Base-by-base conservation (phyloP, 2,888 invertebrate species). In the Sicus ferrugineus region DNA sequence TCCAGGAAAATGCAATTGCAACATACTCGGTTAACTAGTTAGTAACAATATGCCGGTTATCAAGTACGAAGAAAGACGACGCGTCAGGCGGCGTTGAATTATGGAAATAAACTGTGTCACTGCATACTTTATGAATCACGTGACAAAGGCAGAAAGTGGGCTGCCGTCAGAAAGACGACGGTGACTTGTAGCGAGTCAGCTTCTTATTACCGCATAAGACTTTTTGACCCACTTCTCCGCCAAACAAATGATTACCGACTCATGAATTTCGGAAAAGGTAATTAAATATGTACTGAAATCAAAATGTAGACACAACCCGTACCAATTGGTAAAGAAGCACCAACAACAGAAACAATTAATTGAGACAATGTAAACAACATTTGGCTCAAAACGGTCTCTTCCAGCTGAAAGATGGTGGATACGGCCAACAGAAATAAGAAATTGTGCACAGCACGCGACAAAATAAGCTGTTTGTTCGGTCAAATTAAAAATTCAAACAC, bases 101-200 rank as follows among this genome's bases (percentile, higher is more conserved):
- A 54, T 61, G 23, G 34, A 42, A 61, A 38, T 61, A 61, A 61
- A 61, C 38, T 61, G 42, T 61, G 61, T 61, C 61, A 42, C 31
- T 61, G 61, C 61, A 61, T 61, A 61, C 23, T 19, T 61, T 26
- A 61, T 42, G 42, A 42, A 26, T 61, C 42, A 61, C 42, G 61
- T 54, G 54, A 26, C 5, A 28, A 23, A 9, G 23, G 21, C 21
- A 7, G 23, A 19, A 52, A 52, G 6, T 48, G 50, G 9, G 23
- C 21, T 14, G 50, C 50, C 1, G 19, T 21, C 21, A 52, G 23
- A 52, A 52, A 21, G 50, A 23, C 21, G 50, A 23, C 50, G n/a
- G n/a, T n/a, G 23, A 9, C 23, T 21, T 21, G 3, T 23, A n/a
- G 21, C 21, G 23, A 52, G 23, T 52, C 11, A 5, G n/a, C n/a